phyloP scores from a whole-genome alignment of 1,140 invertebrate genomes.

The Sinonovacula constricta region DNA sequence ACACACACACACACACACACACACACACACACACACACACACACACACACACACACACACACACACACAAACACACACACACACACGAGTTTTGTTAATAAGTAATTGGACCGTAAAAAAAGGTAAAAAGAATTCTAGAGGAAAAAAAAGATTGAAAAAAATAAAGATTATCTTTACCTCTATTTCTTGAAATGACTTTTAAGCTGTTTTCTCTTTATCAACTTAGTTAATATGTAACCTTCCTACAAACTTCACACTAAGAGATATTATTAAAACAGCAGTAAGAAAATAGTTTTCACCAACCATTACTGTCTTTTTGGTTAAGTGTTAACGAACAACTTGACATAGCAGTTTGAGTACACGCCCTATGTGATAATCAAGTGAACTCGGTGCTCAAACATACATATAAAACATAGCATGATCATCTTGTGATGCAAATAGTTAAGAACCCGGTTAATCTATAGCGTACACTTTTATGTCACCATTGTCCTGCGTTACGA shows the following conservation, averaged over 20 bases:
- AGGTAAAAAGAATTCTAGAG: not conserved
- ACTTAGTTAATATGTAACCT: no score
- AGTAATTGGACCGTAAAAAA: not conserved
- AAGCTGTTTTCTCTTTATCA: no score
- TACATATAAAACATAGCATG: not conserved
- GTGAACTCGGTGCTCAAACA: not conserved
- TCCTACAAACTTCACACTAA: no score
- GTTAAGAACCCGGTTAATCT: conserved; percentile 4
- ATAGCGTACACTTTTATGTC: conserved; percentile 54
- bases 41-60: conserved; percentile 1
- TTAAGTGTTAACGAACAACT: not conserved
- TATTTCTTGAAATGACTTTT: no score
- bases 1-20: conserved; percentile 28
- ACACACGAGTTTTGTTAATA: not conserved
- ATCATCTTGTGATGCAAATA: not conserved
- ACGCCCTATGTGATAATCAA: not conserved
- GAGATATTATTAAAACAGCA: no score
- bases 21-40: conserved; percentile 7
- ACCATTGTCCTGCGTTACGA: conserved; percentile 50
- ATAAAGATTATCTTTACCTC: conserved; percentile 2
- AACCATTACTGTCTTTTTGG: conserved; percentile 23
- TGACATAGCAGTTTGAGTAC: not conserved
- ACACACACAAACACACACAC: no score
- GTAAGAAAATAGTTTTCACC: not conserved
- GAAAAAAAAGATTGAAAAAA: not conserved